Conservation (phyloP, 2,888 invertebrate species). For the Hirtodrosophila cameraria region DNA sequence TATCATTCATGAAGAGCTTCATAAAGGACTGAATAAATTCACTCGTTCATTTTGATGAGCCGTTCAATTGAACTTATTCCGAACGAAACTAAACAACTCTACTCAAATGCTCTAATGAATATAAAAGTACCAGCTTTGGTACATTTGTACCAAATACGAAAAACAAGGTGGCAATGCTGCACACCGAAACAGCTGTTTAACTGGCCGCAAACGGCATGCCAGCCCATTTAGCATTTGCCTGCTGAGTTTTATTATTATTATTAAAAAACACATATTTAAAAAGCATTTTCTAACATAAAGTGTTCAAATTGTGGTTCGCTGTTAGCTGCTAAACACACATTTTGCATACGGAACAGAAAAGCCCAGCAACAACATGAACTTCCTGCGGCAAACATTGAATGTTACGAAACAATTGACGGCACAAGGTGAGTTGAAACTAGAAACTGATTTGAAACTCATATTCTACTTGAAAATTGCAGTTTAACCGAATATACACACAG, state of each 20-base stretch:
- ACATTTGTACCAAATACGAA: too few relatives aligned
- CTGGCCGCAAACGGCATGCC: slow-evolving; percentile 21
- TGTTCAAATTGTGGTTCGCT: neutral
- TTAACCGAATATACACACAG: neutral
- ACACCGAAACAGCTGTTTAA: slow-evolving; percentile 36
- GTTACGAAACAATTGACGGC: slow-evolving; percentile 82
- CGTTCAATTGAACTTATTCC: too few relatives aligned
- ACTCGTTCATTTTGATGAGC: too few relatives aligned
- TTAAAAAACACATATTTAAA: slow-evolving; percentile 14
- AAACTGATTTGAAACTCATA: slow-evolving; percentile 1
- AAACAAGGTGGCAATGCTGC: slow-evolving; percentile 32
- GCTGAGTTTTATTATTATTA: slow-evolving; percentile 7
- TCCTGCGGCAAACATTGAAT: slow-evolving; percentile 81
- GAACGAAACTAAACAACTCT: too few relatives aligned
- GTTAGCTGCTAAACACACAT: too few relatives aligned
- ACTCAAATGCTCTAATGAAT: too few relatives aligned
- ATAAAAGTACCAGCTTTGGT: too few relatives aligned
- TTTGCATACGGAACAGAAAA: too few relatives aligned
- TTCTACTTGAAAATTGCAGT: slow-evolving; percentile 1
- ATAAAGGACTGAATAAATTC: too few relatives aligned
- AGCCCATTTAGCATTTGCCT: slow-evolving; percentile 6
- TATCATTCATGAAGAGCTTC: too few relatives aligned
- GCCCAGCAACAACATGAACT: slow-evolving; percentile 77
- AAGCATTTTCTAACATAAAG: slow-evolving; percentile 14
- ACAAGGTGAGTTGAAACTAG: slow-evolving; percentile 65